Percentiles rank a stretch among this genome's conserved stretches.
Conservation (phyloP, 2,888 invertebrate genomes). For the Agriotes lineatus region DNA sequence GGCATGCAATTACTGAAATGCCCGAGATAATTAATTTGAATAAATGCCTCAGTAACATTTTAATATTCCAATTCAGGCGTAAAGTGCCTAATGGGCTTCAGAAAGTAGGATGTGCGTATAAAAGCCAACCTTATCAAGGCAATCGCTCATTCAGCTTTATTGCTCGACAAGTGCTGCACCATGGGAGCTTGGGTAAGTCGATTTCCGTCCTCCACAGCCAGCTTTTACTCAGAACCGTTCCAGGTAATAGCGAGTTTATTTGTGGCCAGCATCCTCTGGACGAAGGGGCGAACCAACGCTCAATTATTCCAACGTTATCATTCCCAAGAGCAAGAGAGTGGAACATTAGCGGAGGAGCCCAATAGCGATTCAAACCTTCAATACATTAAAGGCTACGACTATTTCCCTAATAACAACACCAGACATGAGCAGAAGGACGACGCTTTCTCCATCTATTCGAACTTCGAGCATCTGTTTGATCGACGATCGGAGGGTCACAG, state of each 20-base stretch:
- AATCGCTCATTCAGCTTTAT: not conserved
- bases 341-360: no score
- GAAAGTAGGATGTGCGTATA: constrained; percentile 32
- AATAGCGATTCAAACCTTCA: no score
- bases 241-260: constrained; percentile 15
- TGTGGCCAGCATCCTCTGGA: not conserved
- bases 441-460: no score
- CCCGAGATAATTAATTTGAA: not conserved
- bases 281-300: not conserved
- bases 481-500: no score
- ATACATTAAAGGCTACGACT: no score
- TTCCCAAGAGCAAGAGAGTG: no score
- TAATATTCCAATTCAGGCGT: constrained; percentile 21
- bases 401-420: no score
- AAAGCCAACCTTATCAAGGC: not conserved
- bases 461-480: no score
- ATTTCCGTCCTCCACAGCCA: not conserved
- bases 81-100: constrained; percentile 21
- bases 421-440: no score
- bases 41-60: constrained; percentile 1
- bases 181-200: constrained; percentile 33
- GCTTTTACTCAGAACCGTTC: not conserved
- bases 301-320: not conserved
- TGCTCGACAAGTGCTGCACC: constrained; percentile 9
- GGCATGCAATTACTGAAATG: no score